These are phyloP conservation scores for Pachyramphus minor DNA, from an alignment of 2,113 vertebrate species.

Conservation along the genomic window DNA sequence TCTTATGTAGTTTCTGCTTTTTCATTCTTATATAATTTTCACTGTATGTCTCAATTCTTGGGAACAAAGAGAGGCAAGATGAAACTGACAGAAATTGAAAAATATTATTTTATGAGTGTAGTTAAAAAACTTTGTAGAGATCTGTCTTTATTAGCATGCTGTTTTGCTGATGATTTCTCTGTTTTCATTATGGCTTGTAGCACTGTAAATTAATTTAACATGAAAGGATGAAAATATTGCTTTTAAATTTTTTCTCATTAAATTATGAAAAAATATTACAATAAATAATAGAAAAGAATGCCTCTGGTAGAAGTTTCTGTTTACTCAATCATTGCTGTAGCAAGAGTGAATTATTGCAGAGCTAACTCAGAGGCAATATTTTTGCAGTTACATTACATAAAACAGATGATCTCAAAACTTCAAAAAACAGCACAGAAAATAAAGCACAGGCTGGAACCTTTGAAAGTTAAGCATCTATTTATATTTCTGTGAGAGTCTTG, in stretches of 20 bases:
- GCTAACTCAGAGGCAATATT: constrained; percentile 67
- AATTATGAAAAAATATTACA: constrained; percentile 72
- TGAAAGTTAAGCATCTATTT: constrained; percentile 66
- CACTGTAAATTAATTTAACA: constrained; percentile 79
- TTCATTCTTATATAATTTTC: constrained; percentile 35
- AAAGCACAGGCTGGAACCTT: constrained; percentile 44
- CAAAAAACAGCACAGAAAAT: constrained; percentile 9
- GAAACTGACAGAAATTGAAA: neutral
- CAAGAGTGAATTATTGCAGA: constrained; percentile 69
- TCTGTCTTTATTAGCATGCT: constrained; percentile 73
- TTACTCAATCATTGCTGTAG: constrained; percentile 72
- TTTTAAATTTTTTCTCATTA: constrained; percentile 77
- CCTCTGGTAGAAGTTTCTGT: constrained; percentile 71
- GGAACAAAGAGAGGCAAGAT: constrained; percentile 43
- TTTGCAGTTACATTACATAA: constrained; percentile 67
- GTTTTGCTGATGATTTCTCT: constrained; percentile 67
- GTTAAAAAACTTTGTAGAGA: constrained; percentile 64
- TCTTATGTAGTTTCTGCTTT: neutral
- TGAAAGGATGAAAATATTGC: constrained; percentile 77
- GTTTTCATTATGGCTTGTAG: constrained; percentile 73
- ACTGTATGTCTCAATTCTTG: constrained; percentile 9
- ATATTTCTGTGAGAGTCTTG: neutral
- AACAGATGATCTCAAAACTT: constrained; percentile 68
- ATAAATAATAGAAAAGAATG: constrained; percentile 79
- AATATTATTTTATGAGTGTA: constrained; percentile 35